phyloP scores from a whole-genome alignment of 2,888 invertebrate genomes.

The Drosophila borealis region DNA sequence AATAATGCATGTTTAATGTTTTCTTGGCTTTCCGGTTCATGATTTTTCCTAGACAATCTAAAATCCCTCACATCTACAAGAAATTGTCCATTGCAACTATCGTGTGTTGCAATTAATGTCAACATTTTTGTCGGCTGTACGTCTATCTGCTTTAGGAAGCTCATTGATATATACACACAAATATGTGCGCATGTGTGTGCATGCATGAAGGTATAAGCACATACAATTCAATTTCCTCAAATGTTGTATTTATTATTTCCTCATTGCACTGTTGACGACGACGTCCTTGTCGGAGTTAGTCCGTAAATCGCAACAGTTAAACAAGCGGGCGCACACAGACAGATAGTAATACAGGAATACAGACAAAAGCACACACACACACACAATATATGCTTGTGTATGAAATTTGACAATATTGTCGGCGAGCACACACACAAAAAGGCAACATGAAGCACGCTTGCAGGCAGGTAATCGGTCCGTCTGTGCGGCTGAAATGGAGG shows the following conservation, averaged over 20 bases:
- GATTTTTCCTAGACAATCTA: no score
- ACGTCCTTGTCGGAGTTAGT: slow-evolving; percentile 58
- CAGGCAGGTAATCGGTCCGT: slow-evolving; percentile 49
- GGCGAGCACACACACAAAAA: slow-evolving; percentile 47
- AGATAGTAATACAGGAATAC: slow-evolving; percentile 30
- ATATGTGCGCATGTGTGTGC: slow-evolving; percentile 5
- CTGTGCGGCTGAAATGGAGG: slow-evolving; percentile 14
- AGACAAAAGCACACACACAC: slow-evolving; percentile 32
- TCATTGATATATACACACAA: slow-evolving; percentile 18
- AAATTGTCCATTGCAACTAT: no score
- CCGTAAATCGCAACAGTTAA: slow-evolving; percentile 77
- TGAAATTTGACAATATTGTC: slow-evolving; percentile 78
- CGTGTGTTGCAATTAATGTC: no score
- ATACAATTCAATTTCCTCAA: slow-evolving; percentile 81
- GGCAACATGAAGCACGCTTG: slow-evolving; percentile 36
- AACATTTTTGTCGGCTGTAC: slow-evolving; percentile 51
- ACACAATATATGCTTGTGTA: slow-evolving; percentile 31
- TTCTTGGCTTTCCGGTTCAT: no score
- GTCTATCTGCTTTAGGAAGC: slow-evolving; percentile 16
- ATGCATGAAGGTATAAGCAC: slow-evolving; percentile 50
- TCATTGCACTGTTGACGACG: slow-evolving; percentile 72
- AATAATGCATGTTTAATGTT: no score
- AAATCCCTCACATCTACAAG: no score
- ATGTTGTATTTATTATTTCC: slow-evolving; percentile 82
- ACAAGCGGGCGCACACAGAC: slow-evolving; percentile 36